Base-by-base conservation (phyloP, 2,888 invertebrate genomes). In the Himalopsyche anomala region DNA sequence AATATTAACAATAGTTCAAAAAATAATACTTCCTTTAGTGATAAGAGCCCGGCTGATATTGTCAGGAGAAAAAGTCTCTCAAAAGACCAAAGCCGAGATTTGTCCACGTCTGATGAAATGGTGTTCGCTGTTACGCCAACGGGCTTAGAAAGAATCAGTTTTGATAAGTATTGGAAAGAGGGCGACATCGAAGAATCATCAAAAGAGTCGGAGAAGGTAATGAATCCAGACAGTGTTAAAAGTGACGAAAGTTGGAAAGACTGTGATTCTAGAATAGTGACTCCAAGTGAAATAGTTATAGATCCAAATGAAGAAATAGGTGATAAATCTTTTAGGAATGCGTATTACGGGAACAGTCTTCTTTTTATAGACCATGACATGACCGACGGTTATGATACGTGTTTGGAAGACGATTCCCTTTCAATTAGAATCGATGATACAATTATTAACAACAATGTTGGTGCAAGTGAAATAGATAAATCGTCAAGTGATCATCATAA, bases 351-450 rank as follows among this genome's bases (percentile, higher is more conserved):
- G 83, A 92, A 90, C 89, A 91, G 91, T 15, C 89, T 93, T 83
- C 89, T 93, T 74, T 93, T 91, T 88, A 93, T 93, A 86, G 93
- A 93, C 90, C 93, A 93, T 88, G 93, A 93, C 89, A 91, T 93
- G 88, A 62, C 62, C 8, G 93, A 93, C 85, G 94, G 94, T 85
- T 95, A 95, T 90, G 95, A 95, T 91, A 95, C 95, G 5, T 95
- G 95, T 90, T 90, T 94, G 86, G 95, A 95, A 88, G 95, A 95
- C 86, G 94, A 94, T 85, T 92, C 94, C 79, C 91, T 93, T 62
- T 87, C 87, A 3, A 54, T 83, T 15, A 88, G 82, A 84, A 86
- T 83, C 17, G 88, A 88, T 9, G 85, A 84, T 55, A 87, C 83
- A 81, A 80, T 83, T 74, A 86, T 84, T 4, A 88, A 88, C 45